A percentile compares a stretch with the other conserved stretches of the same genome.
phyloP scores from a whole-genome alignment of 1,140 invertebrate genomes.

The Zaprionus africanus region DNA sequence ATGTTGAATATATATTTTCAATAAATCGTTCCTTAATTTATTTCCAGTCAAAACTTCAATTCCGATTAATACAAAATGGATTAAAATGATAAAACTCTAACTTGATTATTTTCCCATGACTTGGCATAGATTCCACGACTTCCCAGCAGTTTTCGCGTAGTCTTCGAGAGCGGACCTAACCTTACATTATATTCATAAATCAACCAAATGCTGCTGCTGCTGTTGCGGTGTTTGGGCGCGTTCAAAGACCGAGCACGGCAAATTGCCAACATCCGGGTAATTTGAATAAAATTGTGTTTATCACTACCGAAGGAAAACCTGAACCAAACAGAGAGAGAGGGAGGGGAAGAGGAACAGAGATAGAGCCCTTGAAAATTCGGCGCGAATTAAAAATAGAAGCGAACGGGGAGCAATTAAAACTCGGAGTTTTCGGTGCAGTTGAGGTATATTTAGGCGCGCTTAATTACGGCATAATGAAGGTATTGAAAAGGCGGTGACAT shows the following conservation, averaged over 20 bases:
- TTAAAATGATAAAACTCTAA: neutral
- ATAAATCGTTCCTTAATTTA: too few species aligned
- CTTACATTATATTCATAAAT: constrained; percentile 62
- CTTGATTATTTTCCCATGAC: constrained; percentile 19
- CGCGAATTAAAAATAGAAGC: constrained; percentile 45
- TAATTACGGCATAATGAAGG: constrained; percentile 78
- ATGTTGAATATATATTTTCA: too few species aligned
- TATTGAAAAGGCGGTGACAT: constrained; percentile 78
- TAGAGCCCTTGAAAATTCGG: constrained; percentile 21
- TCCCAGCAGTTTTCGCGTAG: constrained; percentile 9
- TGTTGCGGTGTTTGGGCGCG: constrained; percentile 30
- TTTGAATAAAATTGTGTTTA: constrained; percentile 76
- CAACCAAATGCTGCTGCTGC: constrained; percentile 36
- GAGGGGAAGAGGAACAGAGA: neutral
- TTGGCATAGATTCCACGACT: constrained; percentile 1
- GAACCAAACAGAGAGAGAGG: neutral
- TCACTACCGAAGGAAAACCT: constrained; percentile 34
- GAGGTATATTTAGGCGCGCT: constrained; percentile 71
- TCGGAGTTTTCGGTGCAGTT: constrained; percentile 44
- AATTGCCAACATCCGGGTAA: constrained; percentile 79
- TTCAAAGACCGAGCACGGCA: constrained; percentile 67
- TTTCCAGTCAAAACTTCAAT: neutral
- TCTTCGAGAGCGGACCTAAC: neutral
- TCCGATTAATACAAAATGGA: neutral
- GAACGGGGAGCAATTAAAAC: constrained; percentile 60